Evolutionary conservation across 2,113 vertebrate species (phyloP).

Genomic region (Macaca nemestrina): DNA sequence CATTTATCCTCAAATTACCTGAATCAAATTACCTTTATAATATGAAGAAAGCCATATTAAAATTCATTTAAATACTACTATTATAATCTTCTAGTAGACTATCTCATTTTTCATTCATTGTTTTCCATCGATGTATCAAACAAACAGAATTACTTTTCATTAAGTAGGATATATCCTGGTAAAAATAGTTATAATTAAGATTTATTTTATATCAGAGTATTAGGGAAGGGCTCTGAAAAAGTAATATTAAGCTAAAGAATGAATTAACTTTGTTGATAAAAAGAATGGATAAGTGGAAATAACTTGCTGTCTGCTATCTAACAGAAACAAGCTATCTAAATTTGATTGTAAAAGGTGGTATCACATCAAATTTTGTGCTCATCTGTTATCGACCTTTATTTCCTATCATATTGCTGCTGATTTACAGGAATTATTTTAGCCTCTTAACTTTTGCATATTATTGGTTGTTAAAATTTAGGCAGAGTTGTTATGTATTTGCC

Average conservation of each 20-base stretch:
- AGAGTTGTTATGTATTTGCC: constrained; percentile 6
- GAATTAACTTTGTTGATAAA: neutral
- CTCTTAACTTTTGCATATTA: constrained; percentile 4
- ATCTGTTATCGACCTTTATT: neutral
- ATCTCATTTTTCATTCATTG: neutral
- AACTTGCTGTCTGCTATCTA: neutral
- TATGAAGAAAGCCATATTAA: neutral
- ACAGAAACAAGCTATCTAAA: neutral
- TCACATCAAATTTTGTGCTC: neutral
- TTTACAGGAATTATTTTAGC: neutral
- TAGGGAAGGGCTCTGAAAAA: neutral
- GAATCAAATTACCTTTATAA: neutral
- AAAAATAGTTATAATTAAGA: neutral
- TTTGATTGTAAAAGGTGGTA: neutral
- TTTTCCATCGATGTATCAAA: neutral
- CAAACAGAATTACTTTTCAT: neutral
- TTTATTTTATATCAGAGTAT: neutral
- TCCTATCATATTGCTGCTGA: neutral
- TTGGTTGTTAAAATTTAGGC: neutral
- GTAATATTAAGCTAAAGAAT: neutral
- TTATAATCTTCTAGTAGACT: neutral
- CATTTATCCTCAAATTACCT: neutral
- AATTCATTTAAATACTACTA: neutral
- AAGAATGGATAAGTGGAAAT: neutral
- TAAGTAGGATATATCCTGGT: neutral